Percentiles rank a stretch among this genome's conserved stretches.
Evolutionary conservation across 2,888 invertebrate genomes (phyloP).

Genomic region (Watsonalla cultraria): DNA sequence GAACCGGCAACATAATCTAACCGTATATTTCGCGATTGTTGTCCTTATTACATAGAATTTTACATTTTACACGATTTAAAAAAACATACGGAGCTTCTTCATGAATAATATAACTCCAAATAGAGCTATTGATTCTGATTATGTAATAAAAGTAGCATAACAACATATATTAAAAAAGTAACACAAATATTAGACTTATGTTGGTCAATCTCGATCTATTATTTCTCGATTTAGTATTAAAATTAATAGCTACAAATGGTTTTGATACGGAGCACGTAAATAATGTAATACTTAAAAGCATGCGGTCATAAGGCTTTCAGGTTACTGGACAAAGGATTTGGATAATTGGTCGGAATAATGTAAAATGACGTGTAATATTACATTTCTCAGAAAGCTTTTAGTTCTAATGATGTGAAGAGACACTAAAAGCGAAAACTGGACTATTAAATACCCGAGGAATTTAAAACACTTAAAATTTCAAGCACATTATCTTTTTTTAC

Average conservation of each 20-base stretch:
- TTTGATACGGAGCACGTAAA: no score
- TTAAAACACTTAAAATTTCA: slow-evolving; percentile 49
- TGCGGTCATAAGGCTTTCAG: neutral
- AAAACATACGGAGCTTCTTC: no score
- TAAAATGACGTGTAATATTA: neutral
- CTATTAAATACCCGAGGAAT: slow-evolving; percentile 17
- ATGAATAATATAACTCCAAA: no score
- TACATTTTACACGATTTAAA: no score
- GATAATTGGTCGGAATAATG: neutral
- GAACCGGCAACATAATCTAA: neutral
- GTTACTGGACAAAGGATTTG: neutral
- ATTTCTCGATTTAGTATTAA: no score
- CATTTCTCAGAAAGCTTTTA: slow-evolving; percentile 9
- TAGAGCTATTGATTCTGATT: neutral
- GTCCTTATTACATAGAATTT: neutral
- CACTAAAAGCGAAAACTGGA: slow-evolving; percentile 8
- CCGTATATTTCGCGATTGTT: neutral
- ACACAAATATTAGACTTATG: no score
- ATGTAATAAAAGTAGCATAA: neutral
- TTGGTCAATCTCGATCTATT: no score
- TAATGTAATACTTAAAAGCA: neutral
- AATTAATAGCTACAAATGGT: no score
- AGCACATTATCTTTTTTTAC: slow-evolving; percentile 52
- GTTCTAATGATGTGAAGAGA: slow-evolving; percentile 4
- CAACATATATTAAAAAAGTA: neutral